These are phyloP conservation scores for Tachyglossus aculeatus DNA, from an alignment of 2,797 vertebrate genomes.

Conservation along the genomic window DNA sequence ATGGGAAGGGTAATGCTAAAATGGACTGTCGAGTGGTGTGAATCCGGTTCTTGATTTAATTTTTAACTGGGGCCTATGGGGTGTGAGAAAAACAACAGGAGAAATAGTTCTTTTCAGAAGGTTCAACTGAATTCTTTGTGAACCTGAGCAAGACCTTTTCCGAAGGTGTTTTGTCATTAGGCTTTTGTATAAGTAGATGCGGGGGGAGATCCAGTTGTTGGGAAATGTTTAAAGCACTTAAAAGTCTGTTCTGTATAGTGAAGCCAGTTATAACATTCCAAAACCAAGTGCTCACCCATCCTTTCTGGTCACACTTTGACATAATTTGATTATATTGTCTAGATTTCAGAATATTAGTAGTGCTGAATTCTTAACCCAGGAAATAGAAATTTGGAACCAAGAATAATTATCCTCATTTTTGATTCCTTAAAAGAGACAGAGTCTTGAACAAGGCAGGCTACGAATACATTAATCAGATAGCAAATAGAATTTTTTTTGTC, in stretches of 20 bases:
- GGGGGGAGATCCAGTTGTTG: neutral
- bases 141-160: neutral
- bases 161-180: neutral
- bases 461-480: no score
- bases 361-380: no score
- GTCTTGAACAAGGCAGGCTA: no score
- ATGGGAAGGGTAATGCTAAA: no score
- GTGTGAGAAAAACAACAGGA: neutral
- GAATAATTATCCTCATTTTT: no score
- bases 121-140: slow-evolving; percentile 22
- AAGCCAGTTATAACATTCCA: neutral
- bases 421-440: no score
- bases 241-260: neutral
- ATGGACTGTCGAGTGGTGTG: neutral
- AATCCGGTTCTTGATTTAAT: slow-evolving; percentile 36
- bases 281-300: no score
- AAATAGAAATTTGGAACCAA: no score
- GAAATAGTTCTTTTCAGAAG: neutral
- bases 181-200: neutral
- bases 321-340: no score
- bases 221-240: neutral
- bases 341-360: no score
- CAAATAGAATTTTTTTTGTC: no score
- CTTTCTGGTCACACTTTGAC: no score
- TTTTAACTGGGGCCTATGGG: slow-evolving; percentile 36